These are phyloP conservation scores for Diabrotica balteata DNA, from an alignment of 2,888 invertebrate genomes.

Conservation along the genomic window DNA sequence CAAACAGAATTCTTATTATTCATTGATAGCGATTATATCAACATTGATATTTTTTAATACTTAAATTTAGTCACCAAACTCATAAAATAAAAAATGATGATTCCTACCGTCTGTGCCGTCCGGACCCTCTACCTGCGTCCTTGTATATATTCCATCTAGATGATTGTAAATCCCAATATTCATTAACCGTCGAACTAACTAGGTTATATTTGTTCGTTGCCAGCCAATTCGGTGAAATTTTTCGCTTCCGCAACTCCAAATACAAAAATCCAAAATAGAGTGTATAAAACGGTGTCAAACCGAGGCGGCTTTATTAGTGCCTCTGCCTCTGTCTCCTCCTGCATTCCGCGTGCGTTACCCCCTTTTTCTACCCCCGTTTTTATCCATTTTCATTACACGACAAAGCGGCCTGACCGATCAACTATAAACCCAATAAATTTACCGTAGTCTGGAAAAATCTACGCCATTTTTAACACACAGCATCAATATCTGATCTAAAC, in stretches of 20 bases:
- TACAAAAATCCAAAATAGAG: conserved; percentile 33
- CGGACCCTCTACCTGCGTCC: not conserved
- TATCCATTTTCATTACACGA: conserved; percentile 34
- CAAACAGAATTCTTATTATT: too few species aligned
- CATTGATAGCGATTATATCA: too few species aligned
- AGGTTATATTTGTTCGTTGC: conserved; percentile 27
- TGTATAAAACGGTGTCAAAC: conserved; percentile 36
- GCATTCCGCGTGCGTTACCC: conserved; percentile 26
- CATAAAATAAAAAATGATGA: too few species aligned
- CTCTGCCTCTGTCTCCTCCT: conserved; percentile 9
- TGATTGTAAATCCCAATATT: conserved; percentile 24
- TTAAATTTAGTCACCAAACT: too few species aligned
- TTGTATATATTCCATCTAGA: conserved; percentile 6
- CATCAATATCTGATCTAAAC: too few species aligned
- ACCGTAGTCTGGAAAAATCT: conserved; percentile 10
- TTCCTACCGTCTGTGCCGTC: too few species aligned
- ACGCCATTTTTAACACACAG: too few species aligned
- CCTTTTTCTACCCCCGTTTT: conserved; percentile 29
- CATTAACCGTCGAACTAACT: conserved; percentile 26
- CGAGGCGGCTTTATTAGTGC: conserved; percentile 34
- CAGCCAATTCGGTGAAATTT: conserved; percentile 31
- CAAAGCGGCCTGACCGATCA: conserved; percentile 36
- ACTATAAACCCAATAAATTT: conserved; percentile 39
- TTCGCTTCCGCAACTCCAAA: conserved; percentile 30
- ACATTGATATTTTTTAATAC: too few species aligned